Conservation (phyloP, 2,797 vertebrate species). For the Spheniscus humboldti region DNA sequence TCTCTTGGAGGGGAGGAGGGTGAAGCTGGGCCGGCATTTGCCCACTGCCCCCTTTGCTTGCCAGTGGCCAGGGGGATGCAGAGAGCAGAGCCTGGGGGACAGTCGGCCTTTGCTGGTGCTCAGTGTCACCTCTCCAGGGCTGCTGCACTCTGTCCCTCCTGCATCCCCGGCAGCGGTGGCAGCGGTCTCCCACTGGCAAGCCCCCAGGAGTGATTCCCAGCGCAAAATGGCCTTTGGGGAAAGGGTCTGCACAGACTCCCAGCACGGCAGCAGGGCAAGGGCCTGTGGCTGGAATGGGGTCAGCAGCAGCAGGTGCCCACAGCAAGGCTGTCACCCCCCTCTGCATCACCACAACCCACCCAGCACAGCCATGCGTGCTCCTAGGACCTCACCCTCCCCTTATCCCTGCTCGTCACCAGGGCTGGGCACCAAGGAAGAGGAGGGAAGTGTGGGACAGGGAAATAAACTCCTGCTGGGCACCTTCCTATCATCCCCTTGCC, state of each 20-base stretch:
- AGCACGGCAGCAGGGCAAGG: accelerated
- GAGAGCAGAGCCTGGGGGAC: background rate
- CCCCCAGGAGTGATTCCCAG: background rate
- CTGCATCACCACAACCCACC: background rate
- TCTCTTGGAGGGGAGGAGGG: background rate
- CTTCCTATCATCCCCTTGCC: background rate
- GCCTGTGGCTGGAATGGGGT: background rate
- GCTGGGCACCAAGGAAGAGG: background rate
- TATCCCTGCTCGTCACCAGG: background rate
- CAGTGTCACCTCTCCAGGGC: background rate
- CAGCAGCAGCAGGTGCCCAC: background rate
- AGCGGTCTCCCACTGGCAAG: background rate
- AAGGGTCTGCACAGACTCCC: background rate
- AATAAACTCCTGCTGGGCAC: background rate
- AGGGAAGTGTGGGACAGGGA: background rate
- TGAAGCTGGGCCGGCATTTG: accelerated
- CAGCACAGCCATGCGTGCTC: background rate
- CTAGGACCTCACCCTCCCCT: background rate
- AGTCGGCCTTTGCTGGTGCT: background rate
- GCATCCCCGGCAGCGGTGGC: background rate
- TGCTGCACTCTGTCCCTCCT: background rate
- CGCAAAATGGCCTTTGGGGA: background rate
- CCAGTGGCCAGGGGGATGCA: no score
- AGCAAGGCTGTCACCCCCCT: background rate
- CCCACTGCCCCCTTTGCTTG: background rate